Evolutionary conservation across 2,113 vertebrate genomes (phyloP), one percentile per base, ranked within the genome.

Genomic region (Chaenocephalus aceratus): DNA sequence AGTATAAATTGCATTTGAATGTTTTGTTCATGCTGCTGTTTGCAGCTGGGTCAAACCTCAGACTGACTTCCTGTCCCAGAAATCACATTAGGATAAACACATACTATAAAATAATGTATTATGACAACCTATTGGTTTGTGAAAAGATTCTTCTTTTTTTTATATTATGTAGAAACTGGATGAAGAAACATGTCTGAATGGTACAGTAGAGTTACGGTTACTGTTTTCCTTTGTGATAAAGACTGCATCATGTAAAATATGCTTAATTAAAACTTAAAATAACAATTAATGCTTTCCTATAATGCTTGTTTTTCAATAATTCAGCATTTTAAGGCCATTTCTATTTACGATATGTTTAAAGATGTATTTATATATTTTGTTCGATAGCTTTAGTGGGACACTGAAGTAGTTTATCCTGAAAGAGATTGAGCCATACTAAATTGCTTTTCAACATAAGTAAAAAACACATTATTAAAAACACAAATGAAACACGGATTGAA

Each of bases 401-500:
- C 7, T 74, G 62, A 63, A 12, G 57, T 49, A 11, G 21, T 81
- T 53, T 2, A 65, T 34, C 34, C 58, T 74, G 23, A 75, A 14
- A 71, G 45, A 87, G 52, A 85, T 76, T 54, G 72, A 56, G 60
- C 62, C 30, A 54, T 74, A 73, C 16, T 69, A 65, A 61, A 76
- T 30, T 79, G 66, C 16, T 85, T 85, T 86, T 89, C 53, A 63
- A 51, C 23, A 53, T 56, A 46, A 68, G 44, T 73, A 73, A 68
- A 73, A 83, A 73, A 59, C 6, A 87, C n/a, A 81, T 65, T 23
- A 77, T 71, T 6, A 80, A 79, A 83, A 75, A 78, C 72, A 83
- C 23, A 46, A 80, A 70, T 63, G 80, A 82, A 80, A 73, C 68
- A 79, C 77, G 72, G 60, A 61, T 79, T 80, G 82, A 88, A 92